Base-by-base conservation (phyloP, 2,888 invertebrate genomes). In the Pheosia tremula region DNA sequence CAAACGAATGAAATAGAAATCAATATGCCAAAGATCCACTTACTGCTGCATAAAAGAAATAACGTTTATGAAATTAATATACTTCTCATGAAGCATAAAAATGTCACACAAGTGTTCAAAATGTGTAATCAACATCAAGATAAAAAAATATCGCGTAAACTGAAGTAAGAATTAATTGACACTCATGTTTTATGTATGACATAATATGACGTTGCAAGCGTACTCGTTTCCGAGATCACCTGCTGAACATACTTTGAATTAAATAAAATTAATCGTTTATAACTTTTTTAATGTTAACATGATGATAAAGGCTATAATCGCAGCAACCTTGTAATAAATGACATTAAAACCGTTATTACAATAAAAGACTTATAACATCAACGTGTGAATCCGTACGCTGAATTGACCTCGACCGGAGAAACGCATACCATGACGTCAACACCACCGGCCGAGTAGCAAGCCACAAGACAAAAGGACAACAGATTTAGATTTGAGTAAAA, bases 381-480 rank as follows among this genome's bases (percentile, higher is more conserved):
- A 49, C 6, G 49, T 49, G 56, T 52, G 53, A 65, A 68, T 62
- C 43, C 61, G 59, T 52, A 58, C 38, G 58, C 66, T 69, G 69
- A 58, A 62, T 61, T 69, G 81, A 81, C 85, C 84, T 86, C 84
- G 81, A 72, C 72, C 67, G 75, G 65, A 64, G 72, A 75, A 70
- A 72, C 69, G 72, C 74, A 70, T 66, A 64, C 50, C 62, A 63
- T 87, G 83, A 86, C 84, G 84, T 85, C 87, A 86, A 57, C 58
- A 39, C 63, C 67, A 66, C 70, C 73, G 68, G 72, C 56, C 57
- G 69, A 66, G 71, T 73, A 58, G 63, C 66, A 62, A 68, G 71
- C 69, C 65, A 59, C 67, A 68, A 56, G 13, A 56, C 58, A 60
- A 59, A 65, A 56, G 47, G 60, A 56, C 58, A 61, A 60, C 24